Percentiles rank a stretch among this genome's conserved stretches.
phyloP scores from a whole-genome alignment of 2,113 vertebrate species.

The Dicerorhinus sumatrensis region DNA sequence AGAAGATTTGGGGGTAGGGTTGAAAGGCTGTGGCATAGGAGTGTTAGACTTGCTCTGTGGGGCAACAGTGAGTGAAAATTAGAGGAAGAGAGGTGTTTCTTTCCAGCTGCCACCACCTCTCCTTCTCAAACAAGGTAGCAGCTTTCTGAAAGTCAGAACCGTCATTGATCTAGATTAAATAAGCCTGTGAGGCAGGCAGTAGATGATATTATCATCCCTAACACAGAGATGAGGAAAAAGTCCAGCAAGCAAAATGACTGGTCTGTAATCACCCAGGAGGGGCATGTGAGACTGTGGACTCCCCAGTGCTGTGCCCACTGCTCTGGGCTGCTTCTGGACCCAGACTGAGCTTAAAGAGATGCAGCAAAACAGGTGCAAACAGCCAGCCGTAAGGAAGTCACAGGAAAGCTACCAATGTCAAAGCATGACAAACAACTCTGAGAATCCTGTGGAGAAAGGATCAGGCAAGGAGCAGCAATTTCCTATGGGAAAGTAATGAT shows the following conservation, averaged over 20 bases:
- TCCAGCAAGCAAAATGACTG: neutral
- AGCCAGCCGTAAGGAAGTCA: neutral
- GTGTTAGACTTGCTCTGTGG: neutral
- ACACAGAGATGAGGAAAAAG: neutral
- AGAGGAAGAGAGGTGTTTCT: neutral
- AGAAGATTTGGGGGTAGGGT: neutral
- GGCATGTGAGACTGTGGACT: neutral
- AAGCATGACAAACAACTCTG: neutral
- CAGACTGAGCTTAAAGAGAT: neutral
- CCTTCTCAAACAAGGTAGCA: neutral
- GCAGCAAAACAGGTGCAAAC: neutral
- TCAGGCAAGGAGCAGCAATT: neutral
- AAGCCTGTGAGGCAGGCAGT: neutral
- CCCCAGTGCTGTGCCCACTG: neutral
- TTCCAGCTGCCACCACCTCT: too few relatives aligned
- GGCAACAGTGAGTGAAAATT: neutral
- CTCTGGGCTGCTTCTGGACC: neutral
- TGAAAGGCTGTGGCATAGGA: neutral
- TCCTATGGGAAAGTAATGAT: neutral
- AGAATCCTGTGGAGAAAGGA: neutral
- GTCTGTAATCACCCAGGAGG: neutral
- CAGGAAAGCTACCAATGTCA: neutral
- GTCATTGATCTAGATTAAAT: neutral
- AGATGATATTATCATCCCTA: neutral
- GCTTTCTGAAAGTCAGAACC: conserved; percentile 33